Percentiles rank a stretch among this genome's conserved stretches.
Conservation (phyloP, 2,113 vertebrate species). For the Grammomys dolichurus region DNA sequence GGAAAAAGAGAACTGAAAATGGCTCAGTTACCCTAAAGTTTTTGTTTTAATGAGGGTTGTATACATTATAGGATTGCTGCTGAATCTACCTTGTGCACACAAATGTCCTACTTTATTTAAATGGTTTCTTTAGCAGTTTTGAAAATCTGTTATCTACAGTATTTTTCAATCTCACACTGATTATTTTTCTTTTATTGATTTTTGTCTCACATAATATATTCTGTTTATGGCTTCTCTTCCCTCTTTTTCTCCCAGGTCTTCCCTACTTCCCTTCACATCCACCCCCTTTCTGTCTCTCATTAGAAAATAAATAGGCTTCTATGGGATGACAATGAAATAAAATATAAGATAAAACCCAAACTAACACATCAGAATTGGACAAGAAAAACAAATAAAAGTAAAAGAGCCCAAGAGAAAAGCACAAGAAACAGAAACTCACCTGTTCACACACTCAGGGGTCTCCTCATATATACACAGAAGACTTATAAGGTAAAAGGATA, state of each 20-base stretch:
- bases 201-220: background rate
- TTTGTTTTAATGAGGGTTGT: slow-evolving; percentile 50
- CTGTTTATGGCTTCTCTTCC: background rate
- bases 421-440: background rate
- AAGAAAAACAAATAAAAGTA: background rate
- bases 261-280: background rate
- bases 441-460: background rate
- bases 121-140: background rate
- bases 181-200: background rate
- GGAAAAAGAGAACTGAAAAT: slow-evolving; percentile 44
- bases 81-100: background rate
- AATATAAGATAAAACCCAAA: background rate
- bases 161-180: background rate
- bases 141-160: background rate
- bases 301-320: background rate
- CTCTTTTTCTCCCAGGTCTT: background rate
- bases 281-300: background rate
- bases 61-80: background rate
- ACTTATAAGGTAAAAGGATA: background rate
- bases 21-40: background rate
- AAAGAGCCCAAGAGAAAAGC: background rate
- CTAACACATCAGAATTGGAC: background rate
- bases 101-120: background rate
- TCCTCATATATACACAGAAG: background rate
- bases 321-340: background rate